Evolutionary conservation across 2,797 vertebrate species (phyloP), one percentile per base, ranked within the genome.

Genomic region (Galaxias olidus): DNA sequence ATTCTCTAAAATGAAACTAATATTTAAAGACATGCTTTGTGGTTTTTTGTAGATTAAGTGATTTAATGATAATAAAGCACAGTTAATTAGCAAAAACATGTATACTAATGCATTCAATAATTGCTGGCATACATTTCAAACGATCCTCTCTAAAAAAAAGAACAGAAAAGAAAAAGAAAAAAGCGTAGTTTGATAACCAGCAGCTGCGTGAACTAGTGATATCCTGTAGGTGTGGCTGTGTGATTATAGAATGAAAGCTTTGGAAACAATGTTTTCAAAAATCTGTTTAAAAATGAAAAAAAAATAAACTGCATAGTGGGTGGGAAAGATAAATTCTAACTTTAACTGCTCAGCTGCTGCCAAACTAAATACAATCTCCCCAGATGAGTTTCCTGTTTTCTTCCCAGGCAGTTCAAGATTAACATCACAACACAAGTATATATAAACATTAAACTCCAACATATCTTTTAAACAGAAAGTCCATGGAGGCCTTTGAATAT

Each of bases 221-320:
- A 14, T 85, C 82, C 79, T 75, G 59, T 66, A 84, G 87, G 87
- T 79, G 87, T 78, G 86, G 84, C 62, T 61, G 61, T 8, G 65
- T 55, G 65, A 78, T 69, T 84, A 71, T 65, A 76, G 67, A 82
- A 72, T 69, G 2, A 30, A 30, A 30, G 53, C 75, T 81, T 81
- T 83, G 89, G 88, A 90, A 90, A 90, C 88, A 74, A 87, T 87
- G 83, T 84, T 90, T 89, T 88, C 87, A 87, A 88, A 85, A 89
- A 84, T 55, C 86, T 74, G 75, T 52, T 55, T 66, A 83, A 84
- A 82, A 62, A 4, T 61, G 84, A 72, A 42, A 67, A 81, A 86
- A n/a, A n/a, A n/a, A n/a, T n/a, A n/a, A n/a, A 61, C 68, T 81
- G 84, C 84, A 12, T 64, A 51, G 69, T 70, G 74, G 86, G 72